A percentile compares a stretch with the other conserved stretches of the same genome.
These are phyloP conservation scores for Halcyon smyrnensis DNA, from an alignment of 2,797 vertebrate species.

Conservation along the genomic window DNA sequence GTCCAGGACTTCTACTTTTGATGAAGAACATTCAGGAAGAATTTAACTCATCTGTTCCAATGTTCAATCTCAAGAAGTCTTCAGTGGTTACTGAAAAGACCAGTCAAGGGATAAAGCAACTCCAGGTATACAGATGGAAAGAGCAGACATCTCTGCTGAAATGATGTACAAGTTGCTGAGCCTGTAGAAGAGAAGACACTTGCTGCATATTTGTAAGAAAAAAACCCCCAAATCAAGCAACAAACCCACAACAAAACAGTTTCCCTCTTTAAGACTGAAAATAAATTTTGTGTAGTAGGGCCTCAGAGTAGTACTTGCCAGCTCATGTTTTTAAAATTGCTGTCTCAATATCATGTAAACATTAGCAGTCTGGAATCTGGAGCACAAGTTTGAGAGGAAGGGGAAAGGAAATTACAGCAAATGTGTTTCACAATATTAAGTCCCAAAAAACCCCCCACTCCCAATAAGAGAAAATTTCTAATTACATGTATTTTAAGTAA, in stretches of 20 bases:
- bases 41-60: background rate
- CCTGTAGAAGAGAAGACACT: conserved; percentile 55
- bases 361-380: background rate
- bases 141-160: conserved; percentile 29
- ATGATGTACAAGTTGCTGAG: background rate
- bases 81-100: conserved; percentile 37
- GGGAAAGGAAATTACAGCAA: background rate
- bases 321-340: background rate
- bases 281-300: background rate
- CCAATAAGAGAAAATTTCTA: background rate
- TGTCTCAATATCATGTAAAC: background rate
- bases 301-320: background rate
- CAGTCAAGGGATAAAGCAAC: background rate
- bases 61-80: background rate
- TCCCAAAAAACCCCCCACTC: background rate
- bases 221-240: background rate
- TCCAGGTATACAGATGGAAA: conserved; percentile 32
- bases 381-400: background rate
- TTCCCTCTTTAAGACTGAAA: background rate
- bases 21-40: conserved; percentile 41
- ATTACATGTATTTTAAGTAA: background rate
- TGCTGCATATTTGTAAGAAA: background rate
- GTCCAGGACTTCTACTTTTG: background rate
- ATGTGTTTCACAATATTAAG: background rate
- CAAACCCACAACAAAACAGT: background rate